A percentile compares a stretch with the other conserved stretches of the same genome.
These are phyloP conservation scores for Malurus elegans DNA, from an alignment of 2,113 vertebrate genomes.

Conservation along the genomic window DNA sequence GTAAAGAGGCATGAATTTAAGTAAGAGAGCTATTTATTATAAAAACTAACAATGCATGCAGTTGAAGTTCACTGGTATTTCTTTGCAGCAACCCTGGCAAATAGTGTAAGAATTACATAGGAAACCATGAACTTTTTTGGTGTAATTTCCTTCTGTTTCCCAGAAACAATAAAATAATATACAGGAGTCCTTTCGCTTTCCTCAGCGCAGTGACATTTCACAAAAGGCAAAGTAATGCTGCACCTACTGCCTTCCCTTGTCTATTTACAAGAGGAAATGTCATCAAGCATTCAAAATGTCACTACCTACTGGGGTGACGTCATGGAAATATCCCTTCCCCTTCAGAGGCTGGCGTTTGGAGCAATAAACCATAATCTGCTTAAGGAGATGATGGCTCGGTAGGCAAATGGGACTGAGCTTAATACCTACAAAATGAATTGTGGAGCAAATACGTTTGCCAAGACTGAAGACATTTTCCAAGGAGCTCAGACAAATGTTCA, in stretches of 20 bases:
- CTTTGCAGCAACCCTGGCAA: not conserved
- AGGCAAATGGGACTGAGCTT: conserved; percentile 23
- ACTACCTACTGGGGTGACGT: conserved; percentile 61
- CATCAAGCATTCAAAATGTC: conserved; percentile 74
- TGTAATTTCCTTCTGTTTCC: conserved; percentile 9
- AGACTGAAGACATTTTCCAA: conserved; percentile 41
- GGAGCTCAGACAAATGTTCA: conserved; percentile 30
- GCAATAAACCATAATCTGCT: conserved; percentile 40
- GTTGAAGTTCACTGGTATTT: conserved; percentile 18
- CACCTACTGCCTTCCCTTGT: conserved; percentile 52
- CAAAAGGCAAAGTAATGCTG: conserved; percentile 62
- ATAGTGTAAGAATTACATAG: not conserved
- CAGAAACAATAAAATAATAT: conserved; percentile 39
- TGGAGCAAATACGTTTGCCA: conserved; percentile 28
- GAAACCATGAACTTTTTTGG: not conserved
- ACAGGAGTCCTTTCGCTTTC: conserved; percentile 14
- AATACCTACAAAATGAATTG: conserved; percentile 32
- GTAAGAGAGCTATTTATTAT: conserved; percentile 15
- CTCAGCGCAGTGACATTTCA: conserved; percentile 64
- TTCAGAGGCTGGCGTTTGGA: conserved; percentile 13
- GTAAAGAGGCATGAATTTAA: conserved; percentile 19
- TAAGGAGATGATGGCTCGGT: conserved; percentile 42
- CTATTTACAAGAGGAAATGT: conserved; percentile 73
- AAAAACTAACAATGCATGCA: not conserved
- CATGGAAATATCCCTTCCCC: conserved; percentile 7